Evolutionary conservation across 2,797 vertebrate genomes (phyloP).

Genomic region (Myotis myotis): DNA sequence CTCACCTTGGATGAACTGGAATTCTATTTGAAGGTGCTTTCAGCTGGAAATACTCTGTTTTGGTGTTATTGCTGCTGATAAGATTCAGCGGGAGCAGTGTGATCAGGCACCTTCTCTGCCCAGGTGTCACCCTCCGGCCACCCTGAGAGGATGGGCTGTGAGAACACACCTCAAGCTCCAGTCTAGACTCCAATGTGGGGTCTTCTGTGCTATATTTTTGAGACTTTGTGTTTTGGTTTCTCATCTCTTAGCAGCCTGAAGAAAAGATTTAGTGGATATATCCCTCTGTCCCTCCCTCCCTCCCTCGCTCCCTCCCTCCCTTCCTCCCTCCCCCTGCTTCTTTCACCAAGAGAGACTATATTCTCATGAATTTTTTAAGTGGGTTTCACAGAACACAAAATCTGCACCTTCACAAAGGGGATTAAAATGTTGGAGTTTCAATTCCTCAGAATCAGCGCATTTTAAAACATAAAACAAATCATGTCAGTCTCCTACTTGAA

Average conservation of each 20-base stretch:
- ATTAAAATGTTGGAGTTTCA: neutral
- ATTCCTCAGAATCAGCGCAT: neutral
- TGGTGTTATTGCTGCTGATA: neutral
- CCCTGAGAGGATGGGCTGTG: neutral
- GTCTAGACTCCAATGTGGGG: neutral
- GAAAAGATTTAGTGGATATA: neutral
- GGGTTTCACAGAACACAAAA: neutral
- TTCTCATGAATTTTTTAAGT: constrained; percentile 5
- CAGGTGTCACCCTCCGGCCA: neutral
- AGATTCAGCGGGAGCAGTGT: neutral
- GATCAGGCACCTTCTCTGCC: neutral
- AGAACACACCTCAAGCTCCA: neutral
- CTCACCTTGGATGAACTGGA: constrained; percentile 20
- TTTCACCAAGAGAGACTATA: neutral
- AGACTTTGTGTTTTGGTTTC: neutral
- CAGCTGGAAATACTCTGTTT: constrained; percentile 11
- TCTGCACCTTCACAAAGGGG: neutral
- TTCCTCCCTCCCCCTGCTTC: neutral
- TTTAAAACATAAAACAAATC: constrained; percentile 26
- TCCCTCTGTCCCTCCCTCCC: neutral
- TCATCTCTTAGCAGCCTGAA: neutral
- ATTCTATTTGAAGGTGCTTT: constrained; percentile 44
- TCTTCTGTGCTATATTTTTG: neutral
- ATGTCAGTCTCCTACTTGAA: neutral
- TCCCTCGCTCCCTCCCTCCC: too few species aligned